phyloP scores from a whole-genome alignment of 2,888 invertebrate genomes.

The Erebia epiphron region DNA sequence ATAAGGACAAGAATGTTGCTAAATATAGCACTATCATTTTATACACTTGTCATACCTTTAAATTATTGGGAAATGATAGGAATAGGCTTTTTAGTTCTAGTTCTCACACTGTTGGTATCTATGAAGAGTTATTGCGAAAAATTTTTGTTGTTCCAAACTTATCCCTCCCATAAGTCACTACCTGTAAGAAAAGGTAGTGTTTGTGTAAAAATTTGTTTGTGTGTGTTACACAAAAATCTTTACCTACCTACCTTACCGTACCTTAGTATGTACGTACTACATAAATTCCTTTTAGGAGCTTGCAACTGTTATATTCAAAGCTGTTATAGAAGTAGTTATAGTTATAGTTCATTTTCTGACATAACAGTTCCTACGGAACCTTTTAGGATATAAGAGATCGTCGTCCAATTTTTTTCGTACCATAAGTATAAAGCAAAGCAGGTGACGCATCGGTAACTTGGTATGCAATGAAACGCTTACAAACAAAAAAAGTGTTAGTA shows the following conservation, averaged over 20 bases:
- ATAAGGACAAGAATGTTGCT: background rate
- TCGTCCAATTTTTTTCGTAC: background rate
- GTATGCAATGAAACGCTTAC: slow-evolving; percentile 57
- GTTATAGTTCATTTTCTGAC: background rate
- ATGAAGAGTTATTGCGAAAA: too few relatives aligned
- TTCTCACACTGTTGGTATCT: background rate
- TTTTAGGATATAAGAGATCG: background rate
- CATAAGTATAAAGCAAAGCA: slow-evolving; percentile 28
- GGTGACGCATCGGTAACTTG: slow-evolving; percentile 65
- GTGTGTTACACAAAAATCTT: too few relatives aligned
- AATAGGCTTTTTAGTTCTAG: slow-evolving; percentile 2
- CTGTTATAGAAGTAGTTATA: too few relatives aligned
- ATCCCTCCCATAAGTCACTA: too few relatives aligned
- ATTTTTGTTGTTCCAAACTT: too few relatives aligned
- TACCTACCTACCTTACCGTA: too few relatives aligned
- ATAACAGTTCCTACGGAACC: background rate
- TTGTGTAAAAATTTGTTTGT: too few relatives aligned
- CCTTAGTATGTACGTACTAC: too few relatives aligned
- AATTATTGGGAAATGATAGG: slow-evolving; percentile 19
- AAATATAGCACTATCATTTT: background rate
- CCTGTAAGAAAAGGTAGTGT: too few relatives aligned
- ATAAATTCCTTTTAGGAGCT: too few relatives aligned
- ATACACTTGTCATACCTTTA: slow-evolving; percentile 5
- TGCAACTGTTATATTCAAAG: too few relatives aligned
- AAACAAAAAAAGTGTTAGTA: slow-evolving; percentile 67